Conservation (phyloP, 2,797 vertebrate genomes). For the Oryzias dopingdopingensis region DNA sequence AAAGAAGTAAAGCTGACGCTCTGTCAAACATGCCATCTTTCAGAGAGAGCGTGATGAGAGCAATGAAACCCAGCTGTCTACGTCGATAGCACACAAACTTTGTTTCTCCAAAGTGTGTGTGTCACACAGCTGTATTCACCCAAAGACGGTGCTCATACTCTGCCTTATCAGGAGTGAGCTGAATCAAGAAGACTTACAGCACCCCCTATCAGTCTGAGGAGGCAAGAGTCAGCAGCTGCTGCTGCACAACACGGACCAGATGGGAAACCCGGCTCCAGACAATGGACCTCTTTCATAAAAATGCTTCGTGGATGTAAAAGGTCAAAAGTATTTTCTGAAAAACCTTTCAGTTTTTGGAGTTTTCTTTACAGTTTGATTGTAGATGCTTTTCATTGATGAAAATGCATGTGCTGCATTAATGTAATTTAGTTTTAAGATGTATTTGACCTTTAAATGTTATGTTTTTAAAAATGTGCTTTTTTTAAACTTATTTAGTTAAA, state of each 20-base stretch:
- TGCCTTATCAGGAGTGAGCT: slow-evolving; percentile 56
- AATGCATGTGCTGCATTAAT: no score
- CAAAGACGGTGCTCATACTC: slow-evolving; percentile 55
- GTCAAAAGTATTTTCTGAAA: slow-evolving; percentile 21
- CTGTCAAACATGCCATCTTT: slow-evolving; percentile 64
- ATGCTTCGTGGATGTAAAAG: slow-evolving; percentile 55
- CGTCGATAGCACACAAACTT: slow-evolving; percentile 51
- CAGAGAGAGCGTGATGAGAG: slow-evolving; percentile 54
- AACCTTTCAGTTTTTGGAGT: slow-evolving; percentile 11
- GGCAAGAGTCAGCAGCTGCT: slow-evolving; percentile 58
- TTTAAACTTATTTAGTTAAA: no score
- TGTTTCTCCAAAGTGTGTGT: slow-evolving; percentile 35
- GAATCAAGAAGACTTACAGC: slow-evolving; percentile 85
- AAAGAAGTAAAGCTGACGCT: slow-evolving; percentile 52
- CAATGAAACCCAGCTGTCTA: slow-evolving; percentile 61
- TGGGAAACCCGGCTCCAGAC: slow-evolving; percentile 62
- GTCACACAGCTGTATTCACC: slow-evolving; percentile 22
- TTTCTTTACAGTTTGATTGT: slow-evolving; percentile 6
- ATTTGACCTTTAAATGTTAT: no score
- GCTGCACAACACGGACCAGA: slow-evolving; percentile 67
- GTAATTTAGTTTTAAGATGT: no score
- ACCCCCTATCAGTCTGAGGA: slow-evolving; percentile 87
- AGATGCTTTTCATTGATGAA: no score
- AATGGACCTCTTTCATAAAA: slow-evolving; percentile 64
- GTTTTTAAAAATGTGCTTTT: no score